Evolutionary conservation across 1,140 invertebrate species (phyloP), one percentile per base, ranked within the genome.

Genomic region (Propsilocerus akamusi): DNA sequence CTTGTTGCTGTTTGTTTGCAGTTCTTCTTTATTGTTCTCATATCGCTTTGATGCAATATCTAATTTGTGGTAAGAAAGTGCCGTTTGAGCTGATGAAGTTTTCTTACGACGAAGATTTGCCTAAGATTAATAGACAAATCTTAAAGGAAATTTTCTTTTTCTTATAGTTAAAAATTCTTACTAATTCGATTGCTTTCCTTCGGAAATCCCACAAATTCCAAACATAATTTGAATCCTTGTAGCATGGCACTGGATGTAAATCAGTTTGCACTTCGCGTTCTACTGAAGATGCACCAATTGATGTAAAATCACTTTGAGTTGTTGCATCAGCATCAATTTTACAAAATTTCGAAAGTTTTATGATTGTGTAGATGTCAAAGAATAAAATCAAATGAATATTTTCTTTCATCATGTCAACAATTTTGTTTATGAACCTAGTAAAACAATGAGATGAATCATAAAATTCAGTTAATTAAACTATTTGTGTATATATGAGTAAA

Each of bases 141-240:
- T n/a, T n/a, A n/a, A n/a, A n/a, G n/a, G n/a, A n/a, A n/a, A n/a
- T n/a, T n/a, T n/a, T n/a, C n/a, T n/a, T n/a, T n/a, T n/a, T n/a
- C n/a, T n/a, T n/a, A n/a, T n/a, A n/a, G n/a, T n/a, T n/a, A n/a
- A n/a, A n/a, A n/a, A n/a, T n/a, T n/a, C n/a, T n/a, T n/a, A n/a
- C n/a, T n/a, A 51, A 51, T 48, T 51, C 22, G 4, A 51, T 51
- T 14, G 50, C 50, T 47, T 51, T 30, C 2, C 46, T 4, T 32
- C 50, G 7, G 12, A 51, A 25, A 37, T 51, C 46, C 50, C 50
- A 51, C 8, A 51, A 22, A 34, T 51, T 51, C 50, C 50, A 51
- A 6, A n/a, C 17, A 26, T 51, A 47, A 41, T 47, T 32, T 37
- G 25, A 23, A n/a, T 51, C 50, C 4, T 26, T 32, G 24, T 32